These are phyloP conservation scores for Myotis pilosus DNA, from an alignment of 2,797 vertebrate species.

Conservation along the genomic window DNA sequence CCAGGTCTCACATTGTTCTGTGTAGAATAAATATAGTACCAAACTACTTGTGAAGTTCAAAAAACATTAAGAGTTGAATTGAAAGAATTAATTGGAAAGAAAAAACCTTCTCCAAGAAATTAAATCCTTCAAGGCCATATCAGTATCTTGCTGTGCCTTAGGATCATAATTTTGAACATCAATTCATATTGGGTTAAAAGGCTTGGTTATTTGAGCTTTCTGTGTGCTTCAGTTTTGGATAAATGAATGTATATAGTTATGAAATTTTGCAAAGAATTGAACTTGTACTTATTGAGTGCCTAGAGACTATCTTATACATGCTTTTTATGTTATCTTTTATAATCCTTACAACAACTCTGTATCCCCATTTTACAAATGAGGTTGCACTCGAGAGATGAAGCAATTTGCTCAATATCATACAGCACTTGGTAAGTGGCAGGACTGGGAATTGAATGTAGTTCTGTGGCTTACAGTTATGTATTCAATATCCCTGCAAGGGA, in stretches of 20 bases:
- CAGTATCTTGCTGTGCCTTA: neutral
- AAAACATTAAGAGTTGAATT: constrained; percentile 40
- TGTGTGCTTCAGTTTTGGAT: constrained; percentile 35
- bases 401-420: neutral
- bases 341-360: constrained; percentile 14
- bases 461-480: neutral
- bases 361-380: constrained; percentile 25
- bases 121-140: constrained; percentile 36
- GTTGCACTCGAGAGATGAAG: neutral
- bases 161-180: constrained; percentile 30
- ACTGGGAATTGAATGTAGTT: constrained; percentile 13
- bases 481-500: neutral
- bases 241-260: constrained; percentile 18
- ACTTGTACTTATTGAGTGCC: constrained; percentile 30
- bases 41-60: neutral
- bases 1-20: constrained; percentile 15
- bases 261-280: constrained; percentile 42
- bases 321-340: constrained; percentile 37
- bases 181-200: constrained; percentile 39
- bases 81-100: constrained; percentile 13
- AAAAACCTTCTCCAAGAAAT: neutral
- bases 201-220: constrained; percentile 31
- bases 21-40: neutral
- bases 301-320: constrained; percentile 26
- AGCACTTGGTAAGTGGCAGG: constrained; percentile 6